Evolutionary conservation across 2,888 invertebrate genomes (phyloP), one percentile per base, ranked within the genome.

Genomic region (Parochlus steinenii): DNA sequence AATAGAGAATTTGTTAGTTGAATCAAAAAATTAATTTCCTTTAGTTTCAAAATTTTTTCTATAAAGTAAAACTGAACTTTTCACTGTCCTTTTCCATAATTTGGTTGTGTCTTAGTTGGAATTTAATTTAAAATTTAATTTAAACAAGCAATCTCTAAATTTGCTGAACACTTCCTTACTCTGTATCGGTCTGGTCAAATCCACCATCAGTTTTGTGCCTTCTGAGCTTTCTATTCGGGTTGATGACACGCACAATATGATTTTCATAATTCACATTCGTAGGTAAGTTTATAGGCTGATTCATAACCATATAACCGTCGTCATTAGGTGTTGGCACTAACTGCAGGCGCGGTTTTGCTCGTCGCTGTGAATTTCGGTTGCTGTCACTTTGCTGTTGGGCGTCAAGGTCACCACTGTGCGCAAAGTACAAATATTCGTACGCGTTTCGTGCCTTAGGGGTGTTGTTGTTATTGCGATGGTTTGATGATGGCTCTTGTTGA

Each of bases 141-240:
- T n/a, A 23, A 22, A 22, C 6, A 7, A 22, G 22, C 8, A 22
- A 22, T 22, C 22, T 7, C 8, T 22, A 7, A 7, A 7, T 22
- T 22, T 8, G 22, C 22, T 8, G 8, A 22, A 34, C 34, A n/a
- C n/a, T n/a, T n/a, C n/a, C n/a, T 34, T 10, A 34, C 34, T 34
- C 34, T 7, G 16, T 22, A 1, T 34, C 34, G 11, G 11, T 26
- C 12, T 5, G 12, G n/a, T 17, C 12, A 19, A 12, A 19, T 8
- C 15, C n/a, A 23, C 22, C 22, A 17, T 30, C 36, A 22, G 29
- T 30, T n/a, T 36, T 36, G 11, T 22, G 20, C 7, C 36, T 22
- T 18, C 36, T 17, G 6, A 36, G 23, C 25, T 36, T 36, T 22
- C 36, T 36, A 22, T 36, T 16, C 17, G 36, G 36, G 30, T 36